Percentiles rank a stretch among this genome's conserved stretches.
Evolutionary conservation across 1,140 invertebrate species (phyloP).

Genomic region (Dreissena polymorpha): DNA sequence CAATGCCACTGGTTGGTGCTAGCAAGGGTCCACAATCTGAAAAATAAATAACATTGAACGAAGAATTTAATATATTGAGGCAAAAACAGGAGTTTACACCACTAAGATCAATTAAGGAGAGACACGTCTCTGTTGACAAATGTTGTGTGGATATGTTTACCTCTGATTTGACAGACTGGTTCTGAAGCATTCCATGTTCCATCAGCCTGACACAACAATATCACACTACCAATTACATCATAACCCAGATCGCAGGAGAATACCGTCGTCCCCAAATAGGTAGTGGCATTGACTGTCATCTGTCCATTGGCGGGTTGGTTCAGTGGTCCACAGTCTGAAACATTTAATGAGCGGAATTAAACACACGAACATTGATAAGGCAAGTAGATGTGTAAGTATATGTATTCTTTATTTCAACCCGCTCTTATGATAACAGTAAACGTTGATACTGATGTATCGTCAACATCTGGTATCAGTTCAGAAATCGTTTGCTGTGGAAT

Average conservation of each 20-base stretch:
- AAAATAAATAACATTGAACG: not conserved
- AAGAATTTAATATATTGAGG: no score
- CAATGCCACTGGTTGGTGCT: not conserved
- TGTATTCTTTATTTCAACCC: no score
- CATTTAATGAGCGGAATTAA: not conserved
- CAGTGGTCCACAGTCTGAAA: not conserved
- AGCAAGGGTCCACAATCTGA: not conserved
- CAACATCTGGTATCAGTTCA: no score
- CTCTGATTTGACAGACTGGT: conserved; percentile 2
- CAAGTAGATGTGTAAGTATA: no score
- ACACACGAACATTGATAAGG: no score
- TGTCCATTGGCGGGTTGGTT: not conserved
- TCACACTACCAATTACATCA: not conserved
- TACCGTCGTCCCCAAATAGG: not conserved
- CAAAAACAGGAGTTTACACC: no score
- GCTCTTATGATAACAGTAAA: no score
- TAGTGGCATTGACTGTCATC: not conserved
- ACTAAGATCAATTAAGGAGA: no score
- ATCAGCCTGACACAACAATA: not conserved
- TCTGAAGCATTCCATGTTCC: not conserved
- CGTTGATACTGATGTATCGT: no score
- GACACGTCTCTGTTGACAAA: no score
- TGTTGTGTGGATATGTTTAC: not conserved
- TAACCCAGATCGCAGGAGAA: not conserved
- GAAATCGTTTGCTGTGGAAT: no score